Conservation (phyloP, 2,113 vertebrate species). For the Catharus fuscescens region DNA sequence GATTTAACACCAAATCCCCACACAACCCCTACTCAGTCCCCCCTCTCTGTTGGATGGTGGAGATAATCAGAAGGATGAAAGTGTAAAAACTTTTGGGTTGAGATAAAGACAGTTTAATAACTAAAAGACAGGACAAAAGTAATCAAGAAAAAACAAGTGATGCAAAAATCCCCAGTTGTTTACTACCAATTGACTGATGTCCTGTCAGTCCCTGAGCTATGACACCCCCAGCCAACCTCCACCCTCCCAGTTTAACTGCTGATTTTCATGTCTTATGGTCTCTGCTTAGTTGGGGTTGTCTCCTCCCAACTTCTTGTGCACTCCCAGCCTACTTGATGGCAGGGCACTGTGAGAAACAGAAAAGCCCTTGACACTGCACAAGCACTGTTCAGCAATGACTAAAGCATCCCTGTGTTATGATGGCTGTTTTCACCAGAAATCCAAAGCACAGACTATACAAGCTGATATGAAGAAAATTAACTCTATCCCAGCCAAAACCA, state of each 20-base stretch:
- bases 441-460: not conserved
- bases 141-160: not conserved
- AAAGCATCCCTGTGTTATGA: not conserved
- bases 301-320: not conserved
- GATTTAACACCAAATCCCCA: not conserved
- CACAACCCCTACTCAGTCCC: not conserved
- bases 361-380: not conserved
- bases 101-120: not conserved
- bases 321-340: not conserved
- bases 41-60: accelerated
- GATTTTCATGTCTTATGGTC: not conserved
- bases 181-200: not conserved
- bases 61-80: not conserved
- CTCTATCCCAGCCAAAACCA: not conserved
- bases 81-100: not conserved
- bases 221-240: not conserved
- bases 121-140: not conserved
- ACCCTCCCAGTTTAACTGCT: not conserved
- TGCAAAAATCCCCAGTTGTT: not conserved
- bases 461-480: not conserved
- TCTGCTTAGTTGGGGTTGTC: not conserved
- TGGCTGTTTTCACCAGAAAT: not conserved
- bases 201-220: not conserved
- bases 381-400: not conserved
- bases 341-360: not conserved